Evolutionary conservation across 1,140 invertebrate genomes (phyloP).

Genomic region (Frieseomelitta varia): DNA sequence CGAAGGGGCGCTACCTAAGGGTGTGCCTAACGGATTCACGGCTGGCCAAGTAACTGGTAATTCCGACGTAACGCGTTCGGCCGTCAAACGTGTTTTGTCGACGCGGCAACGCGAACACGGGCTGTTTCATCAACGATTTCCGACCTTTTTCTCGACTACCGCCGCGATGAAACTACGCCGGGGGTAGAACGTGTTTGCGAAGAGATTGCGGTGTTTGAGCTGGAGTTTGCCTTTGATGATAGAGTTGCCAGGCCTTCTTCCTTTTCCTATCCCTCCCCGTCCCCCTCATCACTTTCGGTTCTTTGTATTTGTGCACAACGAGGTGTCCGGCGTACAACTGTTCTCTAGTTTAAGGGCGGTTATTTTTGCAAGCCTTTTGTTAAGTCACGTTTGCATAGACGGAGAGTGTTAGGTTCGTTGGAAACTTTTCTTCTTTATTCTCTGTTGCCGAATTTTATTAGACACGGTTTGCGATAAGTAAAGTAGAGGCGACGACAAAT

Average conservation of each 20-base stretch:
- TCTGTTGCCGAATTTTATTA: too few relatives aligned
- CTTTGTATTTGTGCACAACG: neutral
- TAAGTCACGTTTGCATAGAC: neutral
- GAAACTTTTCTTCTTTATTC: neutral
- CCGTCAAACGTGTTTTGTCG: constrained; percentile 50
- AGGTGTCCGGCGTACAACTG: neutral
- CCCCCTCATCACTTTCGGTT: neutral
- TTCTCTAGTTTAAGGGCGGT: neutral
- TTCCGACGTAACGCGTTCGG: constrained; percentile 52
- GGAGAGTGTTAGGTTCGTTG: neutral
- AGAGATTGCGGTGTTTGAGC: constrained; percentile 14
- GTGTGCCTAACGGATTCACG: constrained; percentile 38
- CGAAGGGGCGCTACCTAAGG: constrained; percentile 8
- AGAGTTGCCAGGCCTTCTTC: neutral
- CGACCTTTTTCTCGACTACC: neutral
- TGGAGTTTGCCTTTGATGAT: constrained; percentile 12
- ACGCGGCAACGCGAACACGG: constrained; percentile 6
- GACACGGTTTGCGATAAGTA: too few relatives aligned
- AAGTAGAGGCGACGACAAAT: too few relatives aligned
- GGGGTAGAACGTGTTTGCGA: constrained; percentile 3
- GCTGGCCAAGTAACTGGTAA: constrained; percentile 51
- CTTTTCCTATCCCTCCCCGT: too few relatives aligned
- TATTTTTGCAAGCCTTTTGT: neutral
- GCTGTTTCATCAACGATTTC: constrained; percentile 43
- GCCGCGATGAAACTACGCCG: neutral